A percentile compares a stretch with the other conserved stretches of the same genome.
These are phyloP conservation scores for Guaruba guarouba DNA, from an alignment of 2,113 vertebrate species.

Conservation along the genomic window DNA sequence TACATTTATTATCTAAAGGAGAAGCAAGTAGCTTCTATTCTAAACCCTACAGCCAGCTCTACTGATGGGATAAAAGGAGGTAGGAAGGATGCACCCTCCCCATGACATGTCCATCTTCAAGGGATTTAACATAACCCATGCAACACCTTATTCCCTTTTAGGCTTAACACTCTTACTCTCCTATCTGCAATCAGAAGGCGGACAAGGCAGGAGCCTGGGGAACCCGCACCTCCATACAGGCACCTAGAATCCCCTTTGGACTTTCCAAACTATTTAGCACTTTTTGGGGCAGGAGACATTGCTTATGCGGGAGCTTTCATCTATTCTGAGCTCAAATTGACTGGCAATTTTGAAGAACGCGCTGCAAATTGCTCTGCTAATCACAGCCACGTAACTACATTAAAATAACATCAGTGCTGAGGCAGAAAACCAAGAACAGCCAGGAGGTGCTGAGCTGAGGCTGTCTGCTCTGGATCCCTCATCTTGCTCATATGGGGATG, in stretches of 20 bases:
- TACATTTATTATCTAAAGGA: not conserved
- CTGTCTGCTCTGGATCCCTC: not conserved
- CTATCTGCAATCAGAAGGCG: not conserved
- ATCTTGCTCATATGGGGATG: not conserved
- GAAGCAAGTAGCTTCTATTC: not conserved
- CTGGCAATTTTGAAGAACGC: conserved; percentile 52
- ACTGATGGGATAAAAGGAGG: not conserved
- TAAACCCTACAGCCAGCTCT: not conserved
- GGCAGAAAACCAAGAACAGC: not conserved
- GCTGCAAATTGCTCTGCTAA: conserved; percentile 53
- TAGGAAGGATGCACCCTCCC: not conserved
- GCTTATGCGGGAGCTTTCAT: not conserved
- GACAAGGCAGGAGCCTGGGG: not conserved
- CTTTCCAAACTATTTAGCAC: not conserved
- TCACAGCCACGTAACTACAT: conserved; percentile 20
- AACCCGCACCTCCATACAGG: not conserved
- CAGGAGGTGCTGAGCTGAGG: conserved; percentile 11
- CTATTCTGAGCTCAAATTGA: conserved; percentile 41
- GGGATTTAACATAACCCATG: not conserved
- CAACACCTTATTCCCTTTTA: not conserved
- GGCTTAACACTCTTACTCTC: not conserved
- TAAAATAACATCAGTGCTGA: conserved; percentile 51
- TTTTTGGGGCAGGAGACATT: not conserved
- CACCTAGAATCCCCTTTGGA: not conserved
- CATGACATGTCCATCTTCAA: not conserved